Conservation (phyloP, 2,113 vertebrate species). For the Ginglymostoma cirratum region DNA sequence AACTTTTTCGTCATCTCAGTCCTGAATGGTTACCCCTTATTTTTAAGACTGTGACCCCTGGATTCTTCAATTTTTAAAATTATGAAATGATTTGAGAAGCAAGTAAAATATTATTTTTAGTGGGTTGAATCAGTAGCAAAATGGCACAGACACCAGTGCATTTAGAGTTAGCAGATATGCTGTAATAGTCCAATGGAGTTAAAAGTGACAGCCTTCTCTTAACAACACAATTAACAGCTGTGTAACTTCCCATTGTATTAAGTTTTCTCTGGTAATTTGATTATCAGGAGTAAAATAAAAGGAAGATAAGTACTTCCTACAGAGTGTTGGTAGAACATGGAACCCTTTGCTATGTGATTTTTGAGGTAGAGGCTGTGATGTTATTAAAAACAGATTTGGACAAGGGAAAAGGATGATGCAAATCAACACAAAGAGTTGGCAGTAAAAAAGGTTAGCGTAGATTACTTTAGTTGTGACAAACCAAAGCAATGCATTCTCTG, state of each 20-base stretch:
- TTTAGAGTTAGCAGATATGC: neutral
- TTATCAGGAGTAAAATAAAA: neutral
- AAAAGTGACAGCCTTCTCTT: neutral
- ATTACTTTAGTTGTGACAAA: neutral
- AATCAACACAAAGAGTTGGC: neutral
- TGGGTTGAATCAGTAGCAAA: neutral
- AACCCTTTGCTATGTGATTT: neutral
- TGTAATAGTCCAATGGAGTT: neutral
- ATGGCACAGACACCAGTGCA: neutral
- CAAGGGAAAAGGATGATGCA: neutral
- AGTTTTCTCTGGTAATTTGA: neutral
- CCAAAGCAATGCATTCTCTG: neutral
- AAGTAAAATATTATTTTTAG: neutral
- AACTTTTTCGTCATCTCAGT: too few relatives aligned
- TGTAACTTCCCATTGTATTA: neutral
- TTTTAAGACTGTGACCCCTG: too few relatives aligned
- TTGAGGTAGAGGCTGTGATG: neutral
- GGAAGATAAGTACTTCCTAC: neutral
- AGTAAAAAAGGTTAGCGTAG: neutral
- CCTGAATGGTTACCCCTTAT: too few relatives aligned
- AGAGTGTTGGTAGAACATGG: neutral
- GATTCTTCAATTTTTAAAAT: neutral
- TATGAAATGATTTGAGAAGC: neutral
- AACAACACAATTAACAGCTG: neutral
- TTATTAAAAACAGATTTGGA: neutral